Evolutionary conservation across 2,113 vertebrate genomes (phyloP).

Genomic region (Odontophorus gujanensis): DNA sequence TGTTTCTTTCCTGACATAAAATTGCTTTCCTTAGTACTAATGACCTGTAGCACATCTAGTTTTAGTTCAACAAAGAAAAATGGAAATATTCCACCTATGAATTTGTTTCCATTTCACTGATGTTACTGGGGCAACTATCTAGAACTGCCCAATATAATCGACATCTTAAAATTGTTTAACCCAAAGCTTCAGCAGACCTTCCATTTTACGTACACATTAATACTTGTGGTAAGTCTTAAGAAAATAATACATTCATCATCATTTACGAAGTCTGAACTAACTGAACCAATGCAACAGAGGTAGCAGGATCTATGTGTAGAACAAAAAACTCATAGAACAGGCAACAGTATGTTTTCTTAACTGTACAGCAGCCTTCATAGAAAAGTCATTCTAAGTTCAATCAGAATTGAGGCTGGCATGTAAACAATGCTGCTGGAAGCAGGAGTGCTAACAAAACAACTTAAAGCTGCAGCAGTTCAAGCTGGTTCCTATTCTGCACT

Average conservation of each 20-base stretch:
- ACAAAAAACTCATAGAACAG: neutral
- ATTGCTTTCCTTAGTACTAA: neutral
- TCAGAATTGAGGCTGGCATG: neutral
- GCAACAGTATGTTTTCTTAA: neutral
- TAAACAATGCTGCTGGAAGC: neutral
- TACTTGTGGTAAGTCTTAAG: neutral
- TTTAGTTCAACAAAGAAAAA: neutral
- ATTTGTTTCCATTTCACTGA: neutral
- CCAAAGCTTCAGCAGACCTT: neutral
- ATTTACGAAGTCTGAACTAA: neutral
- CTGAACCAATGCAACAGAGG: neutral
- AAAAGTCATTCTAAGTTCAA: neutral
- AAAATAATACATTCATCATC: neutral
- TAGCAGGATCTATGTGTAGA: neutral
- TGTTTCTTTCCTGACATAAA: neutral
- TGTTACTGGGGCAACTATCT: no score
- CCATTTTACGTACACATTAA: neutral
- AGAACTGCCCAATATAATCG: neutral
- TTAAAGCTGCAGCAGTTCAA: neutral
- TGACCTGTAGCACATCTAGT: neutral
- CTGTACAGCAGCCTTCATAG: neutral
- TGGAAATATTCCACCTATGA: neutral
- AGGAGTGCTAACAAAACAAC: neutral
- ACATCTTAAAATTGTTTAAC: neutral
- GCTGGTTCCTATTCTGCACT: neutral